These are phyloP conservation scores for Calcarius lapponicus DNA, from an alignment of 2,797 vertebrate species.

Conservation along the genomic window DNA sequence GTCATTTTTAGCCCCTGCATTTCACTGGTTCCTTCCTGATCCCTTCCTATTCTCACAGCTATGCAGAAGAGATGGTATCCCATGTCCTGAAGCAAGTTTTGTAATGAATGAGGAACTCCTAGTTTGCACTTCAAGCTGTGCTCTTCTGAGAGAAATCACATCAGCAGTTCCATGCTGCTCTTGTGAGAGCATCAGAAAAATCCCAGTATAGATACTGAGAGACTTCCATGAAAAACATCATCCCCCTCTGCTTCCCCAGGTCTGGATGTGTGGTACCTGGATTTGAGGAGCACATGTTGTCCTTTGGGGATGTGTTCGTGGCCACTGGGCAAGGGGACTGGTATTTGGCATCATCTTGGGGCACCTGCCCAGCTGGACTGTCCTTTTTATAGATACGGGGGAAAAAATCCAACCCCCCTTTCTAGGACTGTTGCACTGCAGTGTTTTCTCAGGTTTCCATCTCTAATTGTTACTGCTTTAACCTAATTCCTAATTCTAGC, in stretches of 20 bases:
- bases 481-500: neutral
- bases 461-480: neutral
- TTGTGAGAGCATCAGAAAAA: neutral
- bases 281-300: rapidly evolving
- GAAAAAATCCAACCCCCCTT: rapidly evolving
- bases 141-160: neutral
- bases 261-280: neutral
- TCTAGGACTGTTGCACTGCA: neutral
- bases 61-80: neutral
- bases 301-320: neutral
- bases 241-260: neutral
- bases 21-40: neutral
- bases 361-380: neutral
- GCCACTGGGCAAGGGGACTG: neutral
- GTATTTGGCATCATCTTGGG: too few relatives aligned
- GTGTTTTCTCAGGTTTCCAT: neutral
- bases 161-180: neutral
- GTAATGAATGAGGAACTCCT: neutral
- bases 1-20: neutral
- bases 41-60: neutral
- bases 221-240: neutral
- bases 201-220: neutral
- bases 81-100: neutral
- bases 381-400: neutral
- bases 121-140: neutral